phyloP scores from a whole-genome alignment of 2,888 invertebrate species.

The Andrena praecox region DNA sequence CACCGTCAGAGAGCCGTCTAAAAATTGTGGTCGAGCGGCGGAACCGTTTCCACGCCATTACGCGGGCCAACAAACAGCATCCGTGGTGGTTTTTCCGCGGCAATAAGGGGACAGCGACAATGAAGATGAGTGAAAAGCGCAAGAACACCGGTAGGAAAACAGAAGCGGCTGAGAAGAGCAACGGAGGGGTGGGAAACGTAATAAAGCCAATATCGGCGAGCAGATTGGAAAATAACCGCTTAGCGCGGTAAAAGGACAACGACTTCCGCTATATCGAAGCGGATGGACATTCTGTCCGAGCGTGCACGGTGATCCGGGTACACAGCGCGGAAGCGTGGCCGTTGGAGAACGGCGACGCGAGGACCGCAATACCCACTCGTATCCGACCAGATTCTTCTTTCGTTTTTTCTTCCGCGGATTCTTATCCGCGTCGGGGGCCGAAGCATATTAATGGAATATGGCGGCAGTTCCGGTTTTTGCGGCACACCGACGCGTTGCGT shows the following conservation, averaged over 20 bases:
- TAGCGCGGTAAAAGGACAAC: constrained; percentile 61
- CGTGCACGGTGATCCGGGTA: constrained; percentile 1
- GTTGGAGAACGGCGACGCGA: background rate
- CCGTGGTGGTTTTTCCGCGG: constrained; percentile 9
- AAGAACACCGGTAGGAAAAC: constrained; percentile 15
- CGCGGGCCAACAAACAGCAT: constrained; percentile 4
- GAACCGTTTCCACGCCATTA: constrained; percentile 46
- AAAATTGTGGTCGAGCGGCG: constrained; percentile 24
- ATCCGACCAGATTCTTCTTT: constrained; percentile 4
- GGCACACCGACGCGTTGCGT: background rate
- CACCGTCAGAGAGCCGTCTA: background rate
- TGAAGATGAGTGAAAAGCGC: constrained; percentile 46
- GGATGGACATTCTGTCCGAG: background rate
- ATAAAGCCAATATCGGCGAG: constrained; percentile 73
- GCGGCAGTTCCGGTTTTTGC: constrained; percentile 24
- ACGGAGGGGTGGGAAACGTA: constrained; percentile 59
- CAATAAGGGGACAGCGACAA: constrained; percentile 47
- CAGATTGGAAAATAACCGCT: constrained; percentile 76
- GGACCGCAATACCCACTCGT: background rate
- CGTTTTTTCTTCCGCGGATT: background rate
- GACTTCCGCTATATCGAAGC: constrained; percentile 25
- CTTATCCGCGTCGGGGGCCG: constrained; percentile 20
- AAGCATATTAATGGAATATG: constrained; percentile 36
- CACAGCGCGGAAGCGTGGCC: constrained; percentile 19
- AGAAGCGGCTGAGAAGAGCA: background rate